A percentile compares a stretch with the other conserved stretches of the same genome.
Evolutionary conservation across 2,888 invertebrate genomes (phyloP).

Genomic region (Chrysolina haemoptera): DNA sequence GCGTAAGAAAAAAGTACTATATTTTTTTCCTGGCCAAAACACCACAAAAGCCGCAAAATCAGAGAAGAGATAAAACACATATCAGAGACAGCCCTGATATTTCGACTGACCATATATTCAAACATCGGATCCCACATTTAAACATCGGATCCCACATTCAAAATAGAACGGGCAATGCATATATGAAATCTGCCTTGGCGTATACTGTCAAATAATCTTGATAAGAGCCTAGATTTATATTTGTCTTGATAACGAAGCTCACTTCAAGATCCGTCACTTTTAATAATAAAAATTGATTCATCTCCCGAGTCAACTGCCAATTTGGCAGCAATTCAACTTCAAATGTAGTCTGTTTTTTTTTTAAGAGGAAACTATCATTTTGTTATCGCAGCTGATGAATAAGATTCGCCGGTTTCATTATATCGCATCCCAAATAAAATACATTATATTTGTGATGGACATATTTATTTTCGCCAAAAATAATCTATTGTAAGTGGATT

Average conservation of each 20-base stretch:
- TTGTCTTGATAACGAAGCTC: conserved; percentile 20
- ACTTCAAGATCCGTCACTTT: not conserved
- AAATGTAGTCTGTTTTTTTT: conserved; percentile 1
- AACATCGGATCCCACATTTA: not conserved
- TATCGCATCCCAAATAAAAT: not conserved
- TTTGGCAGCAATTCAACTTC: conserved; percentile 16
- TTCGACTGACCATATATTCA: too few species aligned
- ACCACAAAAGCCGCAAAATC: not conserved
- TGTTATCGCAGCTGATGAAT: conserved; percentile 14
- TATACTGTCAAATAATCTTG: conserved; percentile 22
- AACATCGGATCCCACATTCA: not conserved
- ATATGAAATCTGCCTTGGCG: conserved; percentile 25
- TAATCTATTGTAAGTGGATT: too few species aligned
- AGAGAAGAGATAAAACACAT: not conserved
- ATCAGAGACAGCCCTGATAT: not conserved
- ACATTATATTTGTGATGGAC: too few species aligned
- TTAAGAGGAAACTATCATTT: not conserved
- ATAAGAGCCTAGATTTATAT: conserved; percentile 19
- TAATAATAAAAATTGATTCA: conserved; percentile 23
- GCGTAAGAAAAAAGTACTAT: too few species aligned
- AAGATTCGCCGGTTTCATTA: not conserved
- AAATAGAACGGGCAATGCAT: conserved; percentile 21
- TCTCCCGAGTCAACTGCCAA: conserved; percentile 12
- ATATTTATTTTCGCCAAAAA: too few species aligned
- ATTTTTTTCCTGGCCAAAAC: too few species aligned